A percentile compares a stretch with the other conserved stretches of the same genome.
Conservation (phyloP, 2,888 invertebrate species). For the Hemithea aestivaria region DNA sequence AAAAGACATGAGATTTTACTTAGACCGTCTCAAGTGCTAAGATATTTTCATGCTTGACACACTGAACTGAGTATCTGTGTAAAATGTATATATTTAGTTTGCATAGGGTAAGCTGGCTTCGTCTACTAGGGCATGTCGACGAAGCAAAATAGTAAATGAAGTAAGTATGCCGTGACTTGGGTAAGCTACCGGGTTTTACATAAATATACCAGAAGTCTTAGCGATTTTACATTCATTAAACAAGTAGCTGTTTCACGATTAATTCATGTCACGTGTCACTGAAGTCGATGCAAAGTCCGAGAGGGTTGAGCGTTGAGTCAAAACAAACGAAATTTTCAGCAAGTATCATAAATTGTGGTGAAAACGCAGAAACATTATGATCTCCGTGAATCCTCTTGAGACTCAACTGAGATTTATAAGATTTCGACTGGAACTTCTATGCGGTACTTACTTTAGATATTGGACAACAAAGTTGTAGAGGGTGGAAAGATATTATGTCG, state of each 20-base stretch:
- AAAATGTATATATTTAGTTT: conserved; percentile 5
- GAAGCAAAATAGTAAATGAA: conserved; percentile 18
- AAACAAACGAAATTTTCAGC: too few species aligned
- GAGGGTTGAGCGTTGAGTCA: neutral
- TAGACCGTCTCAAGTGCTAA: conserved; percentile 16
- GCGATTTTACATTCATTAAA: conserved; percentile 13
- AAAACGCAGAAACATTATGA: neutral
- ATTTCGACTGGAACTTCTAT: conserved; percentile 1
- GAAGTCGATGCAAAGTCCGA: neutral
- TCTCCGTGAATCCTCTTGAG: neutral
- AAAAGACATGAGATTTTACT: conserved; percentile 12
- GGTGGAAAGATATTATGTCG: too few species aligned
- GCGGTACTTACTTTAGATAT: too few species aligned
- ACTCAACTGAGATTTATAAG: conserved; percentile 2
- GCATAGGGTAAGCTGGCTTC: conserved; percentile 7
- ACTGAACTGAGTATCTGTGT: neutral
- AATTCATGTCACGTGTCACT: conserved; percentile 1
- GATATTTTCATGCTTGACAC: conserved; percentile 17
- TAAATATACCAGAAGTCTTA: conserved; percentile 13
- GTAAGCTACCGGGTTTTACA: conserved; percentile 12
- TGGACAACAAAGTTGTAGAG: too few species aligned
- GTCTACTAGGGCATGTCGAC: conserved; percentile 7
- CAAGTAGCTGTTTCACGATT: conserved; percentile 6
- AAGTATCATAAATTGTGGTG: conserved; percentile 1
- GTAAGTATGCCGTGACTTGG: conserved; percentile 12